Percentiles rank a stretch among this genome's conserved stretches.
Conservation (phyloP, 2,888 invertebrate genomes). For the Acholoe squamosa region DNA sequence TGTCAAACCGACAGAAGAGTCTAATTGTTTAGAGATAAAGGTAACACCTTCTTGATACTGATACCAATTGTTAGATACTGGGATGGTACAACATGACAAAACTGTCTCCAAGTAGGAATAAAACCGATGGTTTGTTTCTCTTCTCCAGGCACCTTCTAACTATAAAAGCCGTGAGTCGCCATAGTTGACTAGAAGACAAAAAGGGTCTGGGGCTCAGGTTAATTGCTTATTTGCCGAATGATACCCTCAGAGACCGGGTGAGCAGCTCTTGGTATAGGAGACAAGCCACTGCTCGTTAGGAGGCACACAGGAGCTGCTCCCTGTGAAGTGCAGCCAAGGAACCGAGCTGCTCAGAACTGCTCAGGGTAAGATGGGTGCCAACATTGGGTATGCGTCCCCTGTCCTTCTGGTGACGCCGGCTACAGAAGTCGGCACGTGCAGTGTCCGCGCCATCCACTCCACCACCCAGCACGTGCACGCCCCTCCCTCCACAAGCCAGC, state of each 20-base stretch:
- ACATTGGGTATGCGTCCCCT: neutral
- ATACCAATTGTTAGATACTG: too few relatives aligned
- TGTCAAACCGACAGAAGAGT: too few relatives aligned
- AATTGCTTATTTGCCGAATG: slow-evolving; percentile 21
- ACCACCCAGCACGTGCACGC: neutral
- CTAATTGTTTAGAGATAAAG: too few relatives aligned
- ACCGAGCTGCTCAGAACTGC: neutral
- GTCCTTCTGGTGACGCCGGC: neutral
- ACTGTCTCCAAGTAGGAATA: too few relatives aligned
- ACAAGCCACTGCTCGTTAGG: neutral
- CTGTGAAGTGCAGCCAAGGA: neutral
- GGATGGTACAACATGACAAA: too few relatives aligned
- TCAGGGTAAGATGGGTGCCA: neutral
- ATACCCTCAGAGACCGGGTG: neutral
- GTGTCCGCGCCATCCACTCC: neutral
- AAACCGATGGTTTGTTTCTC: too few relatives aligned
- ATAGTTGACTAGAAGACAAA: neutral
- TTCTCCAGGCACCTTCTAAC: too few relatives aligned
- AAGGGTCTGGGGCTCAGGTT: neutral
- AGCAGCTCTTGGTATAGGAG: neutral
- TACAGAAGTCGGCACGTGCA: neutral
- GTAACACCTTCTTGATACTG: too few relatives aligned
- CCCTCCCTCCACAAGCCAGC: neutral
- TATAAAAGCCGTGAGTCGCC: too few relatives aligned
- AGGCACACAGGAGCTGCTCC: slow-evolving; percentile 15